Percentiles rank a stretch among this genome's conserved stretches.
Conservation (phyloP, 2,113 vertebrate species). For the Nipponia nippon region DNA sequence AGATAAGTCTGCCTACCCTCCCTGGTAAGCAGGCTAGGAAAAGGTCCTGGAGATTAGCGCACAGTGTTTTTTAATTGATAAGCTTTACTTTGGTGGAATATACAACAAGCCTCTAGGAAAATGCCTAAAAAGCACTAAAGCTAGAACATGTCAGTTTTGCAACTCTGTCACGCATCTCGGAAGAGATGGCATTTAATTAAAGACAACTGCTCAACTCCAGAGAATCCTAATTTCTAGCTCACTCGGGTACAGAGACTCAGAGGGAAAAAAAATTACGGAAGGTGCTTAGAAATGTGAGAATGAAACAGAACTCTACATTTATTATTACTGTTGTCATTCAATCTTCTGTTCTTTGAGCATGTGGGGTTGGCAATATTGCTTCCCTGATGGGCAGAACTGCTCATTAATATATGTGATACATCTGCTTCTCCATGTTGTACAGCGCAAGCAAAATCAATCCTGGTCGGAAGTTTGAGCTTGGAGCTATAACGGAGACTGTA, state of each 20-base stretch:
- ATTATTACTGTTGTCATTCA: neutral
- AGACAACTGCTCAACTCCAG: neutral
- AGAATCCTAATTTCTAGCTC: neutral
- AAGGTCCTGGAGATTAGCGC: neutral
- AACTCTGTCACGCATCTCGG: neutral
- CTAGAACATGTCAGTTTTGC: neutral
- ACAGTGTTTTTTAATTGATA: neutral
- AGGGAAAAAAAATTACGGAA: neutral
- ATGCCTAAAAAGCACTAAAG: neutral
- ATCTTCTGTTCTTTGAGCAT: neutral
- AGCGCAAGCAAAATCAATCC: constrained; percentile 13
- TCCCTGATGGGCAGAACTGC: constrained; percentile 16
- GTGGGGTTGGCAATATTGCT: neutral
- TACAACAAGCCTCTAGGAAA: neutral
- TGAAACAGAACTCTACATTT: neutral
- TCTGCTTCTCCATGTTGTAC: neutral
- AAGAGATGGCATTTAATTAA: neutral
- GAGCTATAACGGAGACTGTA: neutral
- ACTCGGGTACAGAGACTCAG: neutral
- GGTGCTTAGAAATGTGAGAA: neutral
- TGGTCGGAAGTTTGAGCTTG: neutral
- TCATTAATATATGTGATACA: constrained; percentile 16
- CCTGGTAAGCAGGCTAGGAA: neutral
- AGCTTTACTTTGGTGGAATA: neutral
- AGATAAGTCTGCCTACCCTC: neutral